Evolutionary conservation across 2,888 invertebrate species (phyloP).

Genomic region (Cerceris rybyensis): DNA sequence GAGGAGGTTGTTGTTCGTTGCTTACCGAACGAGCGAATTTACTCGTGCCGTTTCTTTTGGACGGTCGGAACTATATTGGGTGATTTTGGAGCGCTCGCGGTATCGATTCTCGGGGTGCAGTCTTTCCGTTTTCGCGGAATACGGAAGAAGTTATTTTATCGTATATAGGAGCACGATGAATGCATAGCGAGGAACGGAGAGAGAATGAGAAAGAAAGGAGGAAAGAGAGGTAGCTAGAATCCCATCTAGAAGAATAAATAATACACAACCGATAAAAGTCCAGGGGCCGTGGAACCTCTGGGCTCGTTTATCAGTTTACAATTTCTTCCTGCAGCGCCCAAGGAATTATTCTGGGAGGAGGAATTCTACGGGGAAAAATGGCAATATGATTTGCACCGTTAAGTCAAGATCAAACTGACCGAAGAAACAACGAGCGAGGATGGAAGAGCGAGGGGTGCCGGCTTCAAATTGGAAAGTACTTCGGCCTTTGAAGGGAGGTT

Average conservation of each 20-base stretch:
- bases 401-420: background rate
- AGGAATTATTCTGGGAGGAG: background rate
- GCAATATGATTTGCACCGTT: conserved; percentile 6
- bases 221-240: conserved; percentile 7
- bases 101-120: too few species aligned
- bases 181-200: background rate
- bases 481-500: too few species aligned
- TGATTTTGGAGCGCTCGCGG: too few species aligned
- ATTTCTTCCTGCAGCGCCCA: conserved; percentile 15
- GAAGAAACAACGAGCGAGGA: conserved; percentile 3
- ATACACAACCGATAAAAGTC: conserved; percentile 22
- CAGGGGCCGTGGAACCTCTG: background rate
- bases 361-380: background rate
- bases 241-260: conserved; percentile 30
- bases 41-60: too few species aligned
- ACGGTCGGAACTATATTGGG: too few species aligned
- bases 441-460: background rate
- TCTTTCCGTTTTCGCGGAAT: too few species aligned
- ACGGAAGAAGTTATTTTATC: too few species aligned
- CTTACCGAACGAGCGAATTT: too few species aligned
- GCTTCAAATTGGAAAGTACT: too few species aligned
- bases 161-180: too few species aligned
- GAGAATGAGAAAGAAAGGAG: background rate
- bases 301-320: conserved; percentile 14
- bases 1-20: too few species aligned